Base-by-base conservation (phyloP, 2,797 vertebrate species). In the Xerus rutilus region DNA sequence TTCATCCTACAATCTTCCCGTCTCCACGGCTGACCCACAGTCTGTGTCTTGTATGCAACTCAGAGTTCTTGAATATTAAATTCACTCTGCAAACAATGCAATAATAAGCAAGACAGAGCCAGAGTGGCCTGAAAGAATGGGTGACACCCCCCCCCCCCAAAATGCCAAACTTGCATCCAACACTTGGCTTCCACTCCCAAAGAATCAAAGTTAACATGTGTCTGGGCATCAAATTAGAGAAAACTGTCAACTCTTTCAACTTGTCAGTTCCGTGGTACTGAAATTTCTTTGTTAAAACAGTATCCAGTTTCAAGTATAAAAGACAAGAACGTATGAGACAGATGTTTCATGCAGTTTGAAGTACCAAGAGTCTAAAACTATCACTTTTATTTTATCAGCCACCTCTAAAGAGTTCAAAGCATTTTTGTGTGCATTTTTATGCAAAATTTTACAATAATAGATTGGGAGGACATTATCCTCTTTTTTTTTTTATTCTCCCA, bases 221-320 rank as follows among this genome's bases (percentile, higher is more conserved):
- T 43, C 88, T 93, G 96, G 96, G 96, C 97, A 97, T 94, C 94
- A 96, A 95, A 96, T 97, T 97, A 97, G 97, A 98, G 97, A 94
- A 93, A 97, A 82, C 89, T 97, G 95, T 96, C 97, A 94, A 45
- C 85, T 73, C 97, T 89, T 94, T 85, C 86, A 64, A 81, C 74
- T 74, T 96, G 96, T 96, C 90, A 91, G 93, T 85, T 96, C 57
- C 28, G 15, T 47, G 23, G 86, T 21, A 74, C 92, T 87, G 76
- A 96, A 84, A 81, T 93, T 93, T 97, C 97, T 84, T 70, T 93
- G 89, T 96, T 95, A 82, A 96, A 97, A 94, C 79, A 86, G 93
- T 97, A 97, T 97, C 97, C 70, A 39, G 69, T 97, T 97, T 97
- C 97, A 96, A 93, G 52, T 74, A 67, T 47, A 69, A 97, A 97